Percentiles rank a stretch among this genome's conserved stretches.
These are phyloP conservation scores for Homarus americanus DNA, from an alignment of 1,140 invertebrate species.

Conservation along the genomic window DNA sequence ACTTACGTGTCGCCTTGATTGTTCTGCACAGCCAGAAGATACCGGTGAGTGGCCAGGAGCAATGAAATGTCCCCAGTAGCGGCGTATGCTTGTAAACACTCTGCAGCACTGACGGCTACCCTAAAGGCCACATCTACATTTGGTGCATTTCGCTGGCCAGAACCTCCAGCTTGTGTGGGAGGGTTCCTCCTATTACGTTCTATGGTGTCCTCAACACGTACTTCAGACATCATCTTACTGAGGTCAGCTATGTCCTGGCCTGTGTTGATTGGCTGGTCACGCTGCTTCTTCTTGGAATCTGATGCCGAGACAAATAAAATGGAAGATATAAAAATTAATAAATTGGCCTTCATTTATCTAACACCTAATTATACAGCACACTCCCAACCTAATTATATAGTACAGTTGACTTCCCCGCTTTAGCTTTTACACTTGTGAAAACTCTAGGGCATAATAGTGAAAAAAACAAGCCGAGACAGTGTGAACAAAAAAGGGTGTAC, in stretches of 20 bases:
- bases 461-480: no score
- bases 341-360: no score
- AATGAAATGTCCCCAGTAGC: constrained; percentile 72
- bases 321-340: not conserved
- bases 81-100: constrained; percentile 74
- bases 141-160: not conserved
- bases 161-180: not conserved
- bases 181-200: not conserved
- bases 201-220: constrained; percentile 11
- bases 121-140: constrained; percentile 72
- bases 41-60: constrained; percentile 71
- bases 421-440: no score
- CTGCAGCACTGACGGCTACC: constrained; percentile 72
- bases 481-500: no score
- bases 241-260: constrained; percentile 35
- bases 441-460: no score
- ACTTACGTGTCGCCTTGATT: constrained; percentile 75
- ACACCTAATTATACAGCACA: no score
- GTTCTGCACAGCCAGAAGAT: constrained; percentile 74
- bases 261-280: constrained; percentile 22
- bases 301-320: constrained; percentile 5
- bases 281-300: constrained; percentile 48
- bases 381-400: no score
- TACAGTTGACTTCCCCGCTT: no score
- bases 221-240: constrained; percentile 48